Evolutionary conservation across 2,113 vertebrate genomes (phyloP), one percentile per base, ranked within the genome.

Genomic region (Cnemophilus loriae): DNA sequence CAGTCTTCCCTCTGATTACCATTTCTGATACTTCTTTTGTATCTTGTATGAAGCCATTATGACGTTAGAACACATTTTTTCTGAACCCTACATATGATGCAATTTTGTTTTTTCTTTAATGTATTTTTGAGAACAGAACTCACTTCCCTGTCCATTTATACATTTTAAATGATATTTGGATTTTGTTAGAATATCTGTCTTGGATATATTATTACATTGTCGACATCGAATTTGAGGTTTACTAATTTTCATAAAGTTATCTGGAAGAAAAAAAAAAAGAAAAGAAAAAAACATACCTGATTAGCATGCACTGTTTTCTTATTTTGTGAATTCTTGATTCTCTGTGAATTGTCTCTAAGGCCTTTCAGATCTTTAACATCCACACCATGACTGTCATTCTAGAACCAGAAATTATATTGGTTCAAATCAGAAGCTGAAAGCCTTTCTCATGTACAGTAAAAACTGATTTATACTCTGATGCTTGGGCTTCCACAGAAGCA

Each of bases 281-380:
- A 4, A 1, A 37, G 12, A 41, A 35, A 41, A 23, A 8, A 3
- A 6, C 84, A 9, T 95, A 98, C 97, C 95, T 97, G 89, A 19
- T 59, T 41, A 78, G 16, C 20, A 13, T 50, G 71, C 28, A 44
- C 32, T 6, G 10, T 39, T 24, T 90, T 80, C 32, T 56, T 53
- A 20, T 41, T 93, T 82, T 92, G 91, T n/a, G 33, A 75, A 47
- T 22, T 89, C 71, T 93, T 91, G 6, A 32, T 90, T 77, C 74
- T 73, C 30, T 93, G 18, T 1, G 52, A 75, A 52, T 30, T 53
- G 47, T 91, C 87, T 84, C 17, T 21, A 6, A 75, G 35, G 32
- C 11, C 23, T 41, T 89, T 74, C 16, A 27, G 42, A 44, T 89
- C 88, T 93, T 57, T 46, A 57, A 60, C 39, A 47, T 69, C 37